phyloP scores from a whole-genome alignment of 2,888 invertebrate genomes.

The Meghimatium bilineatum region DNA sequence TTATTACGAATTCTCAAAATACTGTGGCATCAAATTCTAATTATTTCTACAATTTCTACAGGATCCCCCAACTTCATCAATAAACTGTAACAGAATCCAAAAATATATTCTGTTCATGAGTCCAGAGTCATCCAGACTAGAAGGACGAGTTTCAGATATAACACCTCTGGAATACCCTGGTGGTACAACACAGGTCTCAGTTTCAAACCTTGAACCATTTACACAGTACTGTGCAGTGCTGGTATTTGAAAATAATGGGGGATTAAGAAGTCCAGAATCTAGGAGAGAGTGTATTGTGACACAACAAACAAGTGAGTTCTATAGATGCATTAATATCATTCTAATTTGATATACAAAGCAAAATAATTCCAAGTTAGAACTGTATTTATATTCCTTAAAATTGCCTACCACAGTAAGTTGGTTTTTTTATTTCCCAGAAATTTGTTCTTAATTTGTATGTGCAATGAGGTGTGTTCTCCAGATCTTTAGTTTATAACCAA shows the following conservation, averaged over 20 bases:
- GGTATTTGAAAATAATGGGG: slow-evolving; percentile 61
- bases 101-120: slow-evolving; percentile 59
- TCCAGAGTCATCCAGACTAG: slow-evolving; percentile 30
- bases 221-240: slow-evolving; percentile 67
- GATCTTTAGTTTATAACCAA: too few relatives aligned
- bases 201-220: slow-evolving; percentile 63
- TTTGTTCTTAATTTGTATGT: too few relatives aligned
- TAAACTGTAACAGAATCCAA: slow-evolving; percentile 64
- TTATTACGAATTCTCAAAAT: neutral
- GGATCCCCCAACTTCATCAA: slow-evolving; percentile 60
- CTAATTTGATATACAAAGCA: neutral
- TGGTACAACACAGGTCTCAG: slow-evolving; percentile 56
- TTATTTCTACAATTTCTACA: slow-evolving; percentile 30
- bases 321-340: neutral
- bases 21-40: neutral
- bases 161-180: slow-evolving; percentile 48
- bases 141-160: slow-evolving; percentile 27
- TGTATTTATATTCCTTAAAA: too few relatives aligned
- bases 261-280: slow-evolving; percentile 61
- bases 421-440: too few relatives aligned
- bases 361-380: too few relatives aligned
- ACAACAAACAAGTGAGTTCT: slow-evolving; percentile 61
- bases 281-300: slow-evolving; percentile 62
- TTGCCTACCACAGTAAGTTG: too few relatives aligned
- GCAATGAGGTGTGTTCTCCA: too few relatives aligned